Evolutionary conservation across 2,113 vertebrate species (phyloP).

Genomic region (Butastur rufipennis): DNA sequence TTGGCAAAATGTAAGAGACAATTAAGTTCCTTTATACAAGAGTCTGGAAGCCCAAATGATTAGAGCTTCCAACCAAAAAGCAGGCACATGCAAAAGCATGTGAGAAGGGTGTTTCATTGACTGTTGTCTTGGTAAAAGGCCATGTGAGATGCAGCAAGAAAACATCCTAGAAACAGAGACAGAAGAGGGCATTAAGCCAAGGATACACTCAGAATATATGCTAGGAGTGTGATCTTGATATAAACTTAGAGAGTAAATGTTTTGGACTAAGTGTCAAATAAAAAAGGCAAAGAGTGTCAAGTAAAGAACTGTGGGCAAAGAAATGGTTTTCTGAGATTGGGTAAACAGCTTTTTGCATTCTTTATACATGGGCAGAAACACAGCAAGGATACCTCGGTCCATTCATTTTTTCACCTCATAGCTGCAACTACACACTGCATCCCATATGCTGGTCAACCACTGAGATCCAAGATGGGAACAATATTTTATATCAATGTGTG

Average conservation of each 20-base stretch:
- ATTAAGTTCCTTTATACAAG: not conserved
- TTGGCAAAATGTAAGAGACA: not conserved
- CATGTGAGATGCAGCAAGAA: not conserved
- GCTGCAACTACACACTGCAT: not conserved
- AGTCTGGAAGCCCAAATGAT: not conserved
- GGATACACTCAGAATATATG: not conserved
- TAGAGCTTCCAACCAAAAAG: not conserved
- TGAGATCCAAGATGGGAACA: not conserved
- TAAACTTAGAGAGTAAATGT: not conserved
- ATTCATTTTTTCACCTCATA: not conserved
- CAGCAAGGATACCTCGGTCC: not conserved
- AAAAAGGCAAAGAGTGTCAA: not conserved
- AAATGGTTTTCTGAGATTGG: not conserved
- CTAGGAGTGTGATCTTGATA: not conserved
- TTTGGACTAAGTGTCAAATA: not conserved
- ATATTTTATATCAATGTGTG: not conserved
- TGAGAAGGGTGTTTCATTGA: not conserved
- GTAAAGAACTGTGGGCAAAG: not conserved
- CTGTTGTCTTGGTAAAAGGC: not conserved
- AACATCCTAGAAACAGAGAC: not conserved
- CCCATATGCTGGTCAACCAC: not conserved
- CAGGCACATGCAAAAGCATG: not conserved
- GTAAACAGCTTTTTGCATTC: not conserved
- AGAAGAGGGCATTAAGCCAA: not conserved
- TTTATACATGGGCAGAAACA: not conserved